These are phyloP conservation scores for Lordiphosa clarofinis DNA, from an alignment of 1,140 invertebrate genomes.

Conservation along the genomic window DNA sequence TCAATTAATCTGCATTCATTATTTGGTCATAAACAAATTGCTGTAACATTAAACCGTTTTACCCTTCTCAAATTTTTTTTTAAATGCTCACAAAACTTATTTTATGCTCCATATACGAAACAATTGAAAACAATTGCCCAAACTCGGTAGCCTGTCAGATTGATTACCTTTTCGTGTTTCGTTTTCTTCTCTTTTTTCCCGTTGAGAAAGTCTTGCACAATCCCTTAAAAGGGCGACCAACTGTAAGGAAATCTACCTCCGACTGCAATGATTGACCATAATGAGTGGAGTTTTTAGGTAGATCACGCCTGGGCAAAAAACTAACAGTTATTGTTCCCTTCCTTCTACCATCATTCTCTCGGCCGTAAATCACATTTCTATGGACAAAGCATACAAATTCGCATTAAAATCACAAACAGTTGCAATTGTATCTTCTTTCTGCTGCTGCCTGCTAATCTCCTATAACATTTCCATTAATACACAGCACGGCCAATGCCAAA, in stretches of 20 bases:
- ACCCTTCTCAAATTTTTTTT: slow-evolving; percentile 19
- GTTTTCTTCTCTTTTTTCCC: neutral
- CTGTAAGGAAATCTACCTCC: slow-evolving; percentile 20
- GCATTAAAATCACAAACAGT: slow-evolving; percentile 66
- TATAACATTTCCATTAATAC: slow-evolving; percentile 76
- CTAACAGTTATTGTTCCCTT: slow-evolving; percentile 31
- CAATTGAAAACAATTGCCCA: slow-evolving; percentile 47
- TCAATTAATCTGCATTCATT: no score
- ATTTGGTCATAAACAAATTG: slow-evolving; percentile 13
- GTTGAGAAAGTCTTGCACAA: slow-evolving; percentile 40
- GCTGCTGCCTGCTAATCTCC: slow-evolving; percentile 58
- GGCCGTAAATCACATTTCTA: slow-evolving; percentile 53
- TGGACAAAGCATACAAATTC: slow-evolving; percentile 60
- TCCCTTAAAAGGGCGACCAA: slow-evolving; percentile 3
- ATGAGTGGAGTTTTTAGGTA: slow-evolving; percentile 64
- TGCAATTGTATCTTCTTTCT: slow-evolving; percentile 58
- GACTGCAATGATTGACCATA: slow-evolving; percentile 49
- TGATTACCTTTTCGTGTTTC: slow-evolving; percentile 25
- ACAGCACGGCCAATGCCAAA: slow-evolving; percentile 61
- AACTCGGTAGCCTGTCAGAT: slow-evolving; percentile 51
- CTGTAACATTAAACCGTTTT: slow-evolving; percentile 24
- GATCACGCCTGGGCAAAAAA: slow-evolving; percentile 51
- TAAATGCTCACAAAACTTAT: slow-evolving; percentile 22
- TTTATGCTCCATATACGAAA: slow-evolving; percentile 44
- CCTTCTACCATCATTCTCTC: slow-evolving; percentile 15